phyloP scores from a whole-genome alignment of 92 coral and sea anemone genomes.

The Phenganax subtilis region DNA sequence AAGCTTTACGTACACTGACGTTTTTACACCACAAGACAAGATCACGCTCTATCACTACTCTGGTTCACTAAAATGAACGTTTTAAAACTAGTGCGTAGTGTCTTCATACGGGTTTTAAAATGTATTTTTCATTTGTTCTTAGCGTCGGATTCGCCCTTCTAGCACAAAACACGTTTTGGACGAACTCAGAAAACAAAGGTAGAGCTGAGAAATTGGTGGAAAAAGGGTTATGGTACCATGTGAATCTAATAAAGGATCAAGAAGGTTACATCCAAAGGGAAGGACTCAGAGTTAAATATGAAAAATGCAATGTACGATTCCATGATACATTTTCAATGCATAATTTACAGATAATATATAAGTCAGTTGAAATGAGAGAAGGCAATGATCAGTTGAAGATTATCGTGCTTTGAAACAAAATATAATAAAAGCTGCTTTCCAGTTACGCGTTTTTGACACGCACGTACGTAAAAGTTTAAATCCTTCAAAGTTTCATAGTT shows the following conservation, averaged over 20 bases:
- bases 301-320: background rate
- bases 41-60: too few species aligned
- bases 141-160: slow-evolving; percentile 18
- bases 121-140: background rate
- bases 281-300: slow-evolving; percentile 9
- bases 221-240: background rate
- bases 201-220: background rate
- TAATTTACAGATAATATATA: background rate
- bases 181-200: background rate
- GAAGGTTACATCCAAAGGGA: background rate
- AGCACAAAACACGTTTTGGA: background rate
- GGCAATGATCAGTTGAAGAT: background rate
- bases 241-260: background rate
- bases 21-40: too few species aligned
- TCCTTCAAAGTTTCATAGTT: too few species aligned
- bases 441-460: too few species aligned
- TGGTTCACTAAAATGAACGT: background rate
- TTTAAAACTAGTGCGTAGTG: background rate
- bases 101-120: too few species aligned
- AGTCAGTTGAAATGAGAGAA: background rate
- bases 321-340: background rate
- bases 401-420: too few species aligned
- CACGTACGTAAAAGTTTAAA: too few species aligned
- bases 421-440: too few species aligned
- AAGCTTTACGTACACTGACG: background rate